Conservation (phyloP, 2,888 invertebrate species). For the Halocaridina rubra region DNA sequence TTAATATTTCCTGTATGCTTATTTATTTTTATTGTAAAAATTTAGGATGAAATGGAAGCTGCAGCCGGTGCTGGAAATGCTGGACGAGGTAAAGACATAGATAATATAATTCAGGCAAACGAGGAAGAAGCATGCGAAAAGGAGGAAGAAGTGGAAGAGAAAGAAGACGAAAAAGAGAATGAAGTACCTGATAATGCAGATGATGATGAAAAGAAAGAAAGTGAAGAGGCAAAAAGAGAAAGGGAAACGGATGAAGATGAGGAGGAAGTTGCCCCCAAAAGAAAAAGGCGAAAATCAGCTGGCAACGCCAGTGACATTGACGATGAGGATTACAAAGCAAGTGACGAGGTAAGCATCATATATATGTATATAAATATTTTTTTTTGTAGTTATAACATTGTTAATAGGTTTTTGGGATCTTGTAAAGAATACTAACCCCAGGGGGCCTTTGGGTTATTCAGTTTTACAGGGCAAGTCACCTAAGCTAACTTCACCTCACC, state of each 20-base stretch:
- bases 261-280: slow-evolving; percentile 49
- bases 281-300: slow-evolving; percentile 48
- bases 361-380: too few species aligned
- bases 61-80: slow-evolving; percentile 71
- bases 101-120: slow-evolving; percentile 82
- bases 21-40: too few species aligned
- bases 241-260: slow-evolving; percentile 45
- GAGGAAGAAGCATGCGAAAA: slow-evolving; percentile 46
- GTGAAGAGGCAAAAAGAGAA: slow-evolving; percentile 37
- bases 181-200: slow-evolving; percentile 14
- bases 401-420: too few species aligned
- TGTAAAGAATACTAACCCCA: too few species aligned
- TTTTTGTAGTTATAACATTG: too few species aligned
- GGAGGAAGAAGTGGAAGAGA: background rate
- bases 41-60: slow-evolving; percentile 79
- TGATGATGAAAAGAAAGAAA: slow-evolving; percentile 21
- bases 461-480: too few species aligned
- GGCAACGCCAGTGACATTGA: slow-evolving; percentile 26
- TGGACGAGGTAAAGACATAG: slow-evolving; percentile 90
- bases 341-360: slow-evolving; percentile 59
- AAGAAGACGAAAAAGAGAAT: slow-evolving; percentile 22
- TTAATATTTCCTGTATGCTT: too few species aligned
- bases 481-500: too few species aligned
- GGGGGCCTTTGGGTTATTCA: too few species aligned
- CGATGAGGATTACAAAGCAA: slow-evolving; percentile 45